phyloP scores from a whole-genome alignment of 53 echinoderm and acorn worm genomes.

The Echinometra lucunter region DNA sequence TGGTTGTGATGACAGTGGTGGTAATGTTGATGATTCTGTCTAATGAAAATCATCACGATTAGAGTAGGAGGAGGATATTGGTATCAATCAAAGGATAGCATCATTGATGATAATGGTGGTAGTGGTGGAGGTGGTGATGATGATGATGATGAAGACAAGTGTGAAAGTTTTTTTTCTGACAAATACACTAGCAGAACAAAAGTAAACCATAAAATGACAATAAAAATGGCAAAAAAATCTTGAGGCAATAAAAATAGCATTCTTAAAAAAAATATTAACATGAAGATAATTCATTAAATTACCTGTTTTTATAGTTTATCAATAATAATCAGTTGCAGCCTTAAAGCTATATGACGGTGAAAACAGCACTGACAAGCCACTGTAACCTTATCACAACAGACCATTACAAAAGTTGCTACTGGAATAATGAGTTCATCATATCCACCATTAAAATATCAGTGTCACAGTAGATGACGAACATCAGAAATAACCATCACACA shows the following conservation, averaged over 20 bases:
- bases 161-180: too few relatives aligned
- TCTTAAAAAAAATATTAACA: not conserved
- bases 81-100: too few relatives aligned
- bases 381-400: not conserved
- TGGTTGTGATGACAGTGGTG: not conserved
- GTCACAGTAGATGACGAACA: too few relatives aligned
- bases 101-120: not conserved
- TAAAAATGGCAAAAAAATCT: not conserved
- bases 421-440: not conserved
- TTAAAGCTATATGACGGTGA: not conserved
- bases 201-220: not conserved
- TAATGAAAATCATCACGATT: too few relatives aligned
- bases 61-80: not conserved
- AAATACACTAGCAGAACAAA: too few relatives aligned
- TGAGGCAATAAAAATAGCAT: not conserved
- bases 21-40: not conserved
- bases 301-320: too few relatives aligned
- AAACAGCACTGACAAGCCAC: not conserved
- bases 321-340: too few relatives aligned
- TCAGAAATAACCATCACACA: not conserved
- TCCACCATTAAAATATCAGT: slow-evolving; percentile 32
- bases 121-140: not conserved
- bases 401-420: not conserved
- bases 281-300: not conserved
- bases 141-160: not conserved